Evolutionary conservation across 2,113 vertebrate species (phyloP).

Genomic region (Oncorhynchus kisutch): DNA sequence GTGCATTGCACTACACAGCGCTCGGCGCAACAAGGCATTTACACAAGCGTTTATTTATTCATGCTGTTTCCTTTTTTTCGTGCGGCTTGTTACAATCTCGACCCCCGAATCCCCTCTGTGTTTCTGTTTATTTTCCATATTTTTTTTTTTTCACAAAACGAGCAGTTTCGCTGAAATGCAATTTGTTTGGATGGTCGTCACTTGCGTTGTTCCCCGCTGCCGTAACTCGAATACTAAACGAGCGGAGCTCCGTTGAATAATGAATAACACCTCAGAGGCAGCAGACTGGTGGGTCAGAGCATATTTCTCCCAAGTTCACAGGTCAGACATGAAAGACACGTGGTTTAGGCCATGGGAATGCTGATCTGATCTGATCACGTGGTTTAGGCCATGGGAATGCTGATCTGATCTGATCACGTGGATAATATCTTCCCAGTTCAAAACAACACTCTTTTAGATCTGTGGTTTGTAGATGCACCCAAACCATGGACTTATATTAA

Average conservation of each 20-base stretch:
- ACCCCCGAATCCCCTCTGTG: conserved; percentile 34
- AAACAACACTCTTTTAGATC: too few species aligned
- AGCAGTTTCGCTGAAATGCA: conserved; percentile 45
- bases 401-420: conserved; percentile 4
- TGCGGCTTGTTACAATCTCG: conserved; percentile 25
- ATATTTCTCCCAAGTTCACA: background rate
- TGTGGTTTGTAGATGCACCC: too few species aligned
- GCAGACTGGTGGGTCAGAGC: background rate
- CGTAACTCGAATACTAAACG: conserved; percentile 22
- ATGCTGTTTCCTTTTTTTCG: conserved; percentile 34
- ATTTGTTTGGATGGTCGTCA: conserved; percentile 40
- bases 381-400: background rate
- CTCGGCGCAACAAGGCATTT: conserved; percentile 34
- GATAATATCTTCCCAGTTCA: background rate
- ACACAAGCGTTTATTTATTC: conserved; percentile 55
- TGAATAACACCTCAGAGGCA: background rate
- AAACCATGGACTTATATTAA: background rate
- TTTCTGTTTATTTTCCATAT: conserved; percentile 36
- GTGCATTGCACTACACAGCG: background rate
- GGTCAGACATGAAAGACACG: background rate
- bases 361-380: conserved; percentile 6
- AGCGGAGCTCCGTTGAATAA: conserved; percentile 18
- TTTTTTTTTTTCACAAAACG: conserved; percentile 6
- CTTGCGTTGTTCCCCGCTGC: conserved; percentile 24
- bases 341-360: background rate